Evolutionary conservation across 2,797 vertebrate genomes (phyloP), one percentile per base, ranked within the genome.

Genomic region (Acipenser ruthenus): DNA sequence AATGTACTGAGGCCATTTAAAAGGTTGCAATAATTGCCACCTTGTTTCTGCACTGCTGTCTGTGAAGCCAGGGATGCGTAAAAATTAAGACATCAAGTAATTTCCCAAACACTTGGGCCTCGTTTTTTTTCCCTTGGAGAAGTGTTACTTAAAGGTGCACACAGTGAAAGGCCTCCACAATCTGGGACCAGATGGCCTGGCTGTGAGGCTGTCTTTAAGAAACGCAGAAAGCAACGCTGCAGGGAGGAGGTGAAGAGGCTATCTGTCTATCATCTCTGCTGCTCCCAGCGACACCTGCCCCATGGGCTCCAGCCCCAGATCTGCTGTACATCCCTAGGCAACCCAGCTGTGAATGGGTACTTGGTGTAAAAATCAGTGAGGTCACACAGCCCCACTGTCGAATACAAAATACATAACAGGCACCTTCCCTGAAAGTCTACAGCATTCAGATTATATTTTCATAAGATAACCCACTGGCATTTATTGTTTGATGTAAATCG

Each of bases 71-170:
- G 10, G 13, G n/a, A 10, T 9, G 18, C 13, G 50, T 4, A 53
- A 47, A 68, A 70, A 70, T 70, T 64, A 64, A 70, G 65, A 67
- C 48, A 67, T 70, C 65, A 65, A 58, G 51, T 18, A 49, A 37
- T 60, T 79, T 80, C 68, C 69, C 67, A 69, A 72, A 58, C 65
- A 11, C 0, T 0, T 65, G 48, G 50, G 66, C 62, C 2, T 70
- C 79, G 58, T 62, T 51, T 49, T 50, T 18, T 62, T 62, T 37
- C 55, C n/a, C 60, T 72, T 73, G 68, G 67, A 65, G 60, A 70
- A 8, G 13, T 71, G 67, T 73, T 71, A 72, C 76, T 13, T 37
- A 72, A 71, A 80, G 72, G 68, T 74, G 70, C 69, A 72, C 82
- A 74, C 18, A 7, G 67, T 63, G 65, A 75, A 66, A 73, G 65